phyloP scores from a whole-genome alignment of 2,888 invertebrate genomes.

The Villa cingulata region DNA sequence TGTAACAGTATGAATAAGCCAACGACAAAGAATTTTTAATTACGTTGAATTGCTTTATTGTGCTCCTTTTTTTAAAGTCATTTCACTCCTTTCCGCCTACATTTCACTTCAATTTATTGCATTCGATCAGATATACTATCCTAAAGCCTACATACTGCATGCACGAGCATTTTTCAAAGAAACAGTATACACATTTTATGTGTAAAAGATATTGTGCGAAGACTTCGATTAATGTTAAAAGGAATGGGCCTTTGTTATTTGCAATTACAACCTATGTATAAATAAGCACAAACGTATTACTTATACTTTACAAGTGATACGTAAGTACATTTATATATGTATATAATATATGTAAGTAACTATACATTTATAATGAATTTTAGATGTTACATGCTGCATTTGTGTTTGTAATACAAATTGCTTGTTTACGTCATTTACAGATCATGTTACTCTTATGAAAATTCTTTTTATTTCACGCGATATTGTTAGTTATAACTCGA shows the following conservation, averaged over 20 bases:
- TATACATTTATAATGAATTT: too few relatives aligned
- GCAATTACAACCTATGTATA: too few relatives aligned
- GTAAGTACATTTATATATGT: neutral
- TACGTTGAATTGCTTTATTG: conserved; percentile 13
- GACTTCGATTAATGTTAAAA: neutral
- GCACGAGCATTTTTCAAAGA: neutral
- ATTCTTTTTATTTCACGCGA: neutral
- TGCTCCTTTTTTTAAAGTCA: conserved; percentile 16
- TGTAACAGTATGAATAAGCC: neutral
- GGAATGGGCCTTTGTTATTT: neutral
- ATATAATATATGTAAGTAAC: neutral
- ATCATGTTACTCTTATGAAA: conserved; percentile 4
- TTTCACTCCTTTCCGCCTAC: conserved; percentile 19
- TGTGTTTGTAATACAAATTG: neutral
- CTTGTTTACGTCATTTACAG: conserved; percentile 10
- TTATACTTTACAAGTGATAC: neutral
- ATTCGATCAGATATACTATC: conserved; percentile 12
- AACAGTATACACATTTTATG: neutral
- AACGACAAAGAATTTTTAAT: conserved; percentile 5
- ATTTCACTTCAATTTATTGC: conserved; percentile 17
- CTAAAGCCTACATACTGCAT: conserved; percentile 4
- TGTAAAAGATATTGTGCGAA: conserved; percentile 4
- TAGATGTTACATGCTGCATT: neutral
- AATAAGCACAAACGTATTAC: too few relatives aligned
- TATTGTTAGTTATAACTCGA: too few relatives aligned